Evolutionary conservation across 2,888 invertebrate species (phyloP).

Genomic region (Phyto melanocephala): DNA sequence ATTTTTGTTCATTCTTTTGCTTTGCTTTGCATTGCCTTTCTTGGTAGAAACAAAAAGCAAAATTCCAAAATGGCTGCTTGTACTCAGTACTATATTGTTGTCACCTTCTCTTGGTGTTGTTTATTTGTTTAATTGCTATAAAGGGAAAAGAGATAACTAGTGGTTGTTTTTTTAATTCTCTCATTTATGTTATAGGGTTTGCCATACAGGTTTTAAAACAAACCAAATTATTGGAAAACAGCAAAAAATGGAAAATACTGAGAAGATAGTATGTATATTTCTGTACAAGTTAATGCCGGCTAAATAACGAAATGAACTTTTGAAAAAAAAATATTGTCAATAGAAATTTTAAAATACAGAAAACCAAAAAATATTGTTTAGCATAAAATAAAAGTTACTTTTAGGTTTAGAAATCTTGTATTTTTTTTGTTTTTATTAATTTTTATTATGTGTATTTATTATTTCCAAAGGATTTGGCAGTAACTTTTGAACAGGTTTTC

Average conservation of each 20-base stretch:
- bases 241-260: too few species aligned
- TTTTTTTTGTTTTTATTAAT: neutral
- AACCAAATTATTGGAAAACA: too few species aligned
- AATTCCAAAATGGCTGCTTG: slow-evolving; percentile 54
- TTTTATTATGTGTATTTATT: neutral
- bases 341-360: too few species aligned
- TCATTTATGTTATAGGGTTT: slow-evolving; percentile 2
- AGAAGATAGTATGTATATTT: neutral
- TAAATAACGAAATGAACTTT: too few species aligned
- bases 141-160: slow-evolving; percentile 10
- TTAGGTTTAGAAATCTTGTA: too few species aligned
- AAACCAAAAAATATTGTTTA: too few species aligned
- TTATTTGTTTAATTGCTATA: neutral
- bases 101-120: slow-evolving; percentile 27
- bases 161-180: neutral
- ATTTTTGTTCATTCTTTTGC: slow-evolving; percentile 35
- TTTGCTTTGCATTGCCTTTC: slow-evolving; percentile 15
- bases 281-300: too few species aligned
- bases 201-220: neutral
- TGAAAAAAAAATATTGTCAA: too few species aligned
- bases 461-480: neutral
- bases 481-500: slow-evolving; percentile 27
- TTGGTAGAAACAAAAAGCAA: slow-evolving; percentile 19
- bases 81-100: neutral
- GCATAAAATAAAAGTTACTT: too few species aligned